These are phyloP conservation scores for Epizoanthus ramosus DNA, from an alignment of 92 coral and sea anemone genomes.

Conservation along the genomic window DNA sequence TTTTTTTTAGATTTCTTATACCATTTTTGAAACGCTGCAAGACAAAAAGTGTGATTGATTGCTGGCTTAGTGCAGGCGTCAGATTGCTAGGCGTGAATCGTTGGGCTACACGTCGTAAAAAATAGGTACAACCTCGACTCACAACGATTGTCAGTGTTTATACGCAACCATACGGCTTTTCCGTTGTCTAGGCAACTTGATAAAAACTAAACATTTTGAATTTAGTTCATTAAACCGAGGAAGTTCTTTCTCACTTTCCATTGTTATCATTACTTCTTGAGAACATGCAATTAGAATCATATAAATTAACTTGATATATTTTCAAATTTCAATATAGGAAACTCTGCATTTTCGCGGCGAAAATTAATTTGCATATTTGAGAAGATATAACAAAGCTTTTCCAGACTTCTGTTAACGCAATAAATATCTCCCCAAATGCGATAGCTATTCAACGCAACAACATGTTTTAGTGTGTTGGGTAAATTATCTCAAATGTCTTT, in stretches of 20 bases:
- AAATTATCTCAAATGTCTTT: background rate
- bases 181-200: constrained; percentile 23
- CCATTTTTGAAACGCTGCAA: too few species aligned
- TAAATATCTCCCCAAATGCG: background rate
- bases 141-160: background rate
- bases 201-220: constrained; percentile 10
- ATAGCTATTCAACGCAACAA: background rate
- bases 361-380: background rate
- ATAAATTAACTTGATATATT: background rate
- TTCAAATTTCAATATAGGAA: background rate
- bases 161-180: too few species aligned
- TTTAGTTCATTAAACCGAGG: constrained; percentile 21
- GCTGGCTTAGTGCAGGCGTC: too few species aligned
- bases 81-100: too few species aligned
- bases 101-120: too few species aligned
- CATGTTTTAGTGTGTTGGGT: background rate
- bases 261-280: background rate
- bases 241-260: background rate
- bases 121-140: background rate
- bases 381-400: background rate
- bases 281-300: background rate
- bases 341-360: background rate
- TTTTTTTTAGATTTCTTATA: too few species aligned
- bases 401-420: background rate
- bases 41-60: too few species aligned